phyloP scores from a whole-genome alignment of 64 coral and sea anemone genomes.

The Orbicella faveolata region DNA sequence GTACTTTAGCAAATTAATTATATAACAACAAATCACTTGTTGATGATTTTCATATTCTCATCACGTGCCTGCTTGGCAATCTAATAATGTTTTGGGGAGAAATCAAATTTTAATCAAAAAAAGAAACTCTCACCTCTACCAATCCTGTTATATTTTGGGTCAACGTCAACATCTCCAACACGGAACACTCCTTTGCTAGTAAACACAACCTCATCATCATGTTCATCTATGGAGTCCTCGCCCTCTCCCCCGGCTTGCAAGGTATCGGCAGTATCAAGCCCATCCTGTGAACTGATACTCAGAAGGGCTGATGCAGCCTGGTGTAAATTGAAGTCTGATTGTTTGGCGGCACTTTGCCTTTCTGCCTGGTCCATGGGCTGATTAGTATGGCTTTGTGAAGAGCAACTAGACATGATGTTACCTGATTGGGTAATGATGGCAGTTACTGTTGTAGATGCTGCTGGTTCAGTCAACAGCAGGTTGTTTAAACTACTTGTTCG shows the following conservation, averaged over 20 bases:
- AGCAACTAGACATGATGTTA: not conserved
- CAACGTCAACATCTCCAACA: conserved; percentile 97
- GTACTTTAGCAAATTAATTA: too few species aligned
- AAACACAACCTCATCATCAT: conserved; percentile 86
- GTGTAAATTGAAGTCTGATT: conserved; percentile 82
- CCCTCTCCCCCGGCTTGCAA: conserved; percentile 4
- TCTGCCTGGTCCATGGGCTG: not conserved
- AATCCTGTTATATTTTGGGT: conserved; percentile 94
- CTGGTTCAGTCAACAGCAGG: not conserved
- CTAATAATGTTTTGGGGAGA: not conserved
- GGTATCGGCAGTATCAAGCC: conserved; percentile 23
- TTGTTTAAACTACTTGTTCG: conserved; percentile 32
- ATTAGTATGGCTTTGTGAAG: not conserved
- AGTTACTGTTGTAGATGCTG: not conserved
- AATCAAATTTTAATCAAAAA: not conserved
- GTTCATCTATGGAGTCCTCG: conserved; percentile 39
- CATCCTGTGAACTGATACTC: conserved; percentile 73
- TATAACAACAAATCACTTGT: too few species aligned
- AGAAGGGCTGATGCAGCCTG: conserved; percentile 88
- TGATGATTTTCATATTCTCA: too few species aligned
- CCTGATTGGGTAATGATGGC: not conserved
- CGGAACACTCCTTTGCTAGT: conserved; percentile 95
- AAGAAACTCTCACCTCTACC: conserved; percentile 68
- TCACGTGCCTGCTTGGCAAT: not conserved
- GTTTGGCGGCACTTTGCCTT: conserved; percentile 5